A percentile compares a stretch with the other conserved stretches of the same genome.
Evolutionary conservation across 2,113 vertebrate genomes (phyloP).

Genomic region (Ptilonorhynchus violaceus): DNA sequence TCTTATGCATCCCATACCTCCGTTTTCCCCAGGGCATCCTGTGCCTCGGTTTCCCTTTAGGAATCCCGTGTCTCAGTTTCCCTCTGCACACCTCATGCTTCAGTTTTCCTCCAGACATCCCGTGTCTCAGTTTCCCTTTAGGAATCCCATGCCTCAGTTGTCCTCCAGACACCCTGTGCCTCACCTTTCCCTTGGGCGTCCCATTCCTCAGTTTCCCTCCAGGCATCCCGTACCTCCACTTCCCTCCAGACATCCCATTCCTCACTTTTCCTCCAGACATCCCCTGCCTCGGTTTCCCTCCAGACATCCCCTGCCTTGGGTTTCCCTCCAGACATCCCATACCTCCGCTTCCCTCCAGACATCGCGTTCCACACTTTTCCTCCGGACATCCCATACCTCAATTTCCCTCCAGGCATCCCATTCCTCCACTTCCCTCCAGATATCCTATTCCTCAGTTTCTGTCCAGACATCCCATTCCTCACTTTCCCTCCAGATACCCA

Average conservation of each 20-base stretch:
- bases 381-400: rapidly evolving
- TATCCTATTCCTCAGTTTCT: too few species aligned
- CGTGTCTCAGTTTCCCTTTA: rapidly evolving
- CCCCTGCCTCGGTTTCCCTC: too few species aligned
- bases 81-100: rapidly evolving
- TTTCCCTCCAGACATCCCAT: too few species aligned
- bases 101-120: rapidly evolving
- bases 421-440: neutral
- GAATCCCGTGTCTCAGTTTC: neutral
- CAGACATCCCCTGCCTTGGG: too few species aligned
- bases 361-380: too few species aligned
- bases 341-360: neutral
- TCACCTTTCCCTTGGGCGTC: rapidly evolving
- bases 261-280: neutral
- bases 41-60: neutral
- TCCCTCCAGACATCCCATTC: rapidly evolving
- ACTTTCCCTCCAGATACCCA: neutral
- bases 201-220: neutral
- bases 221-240: rapidly evolving
- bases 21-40: neutral
- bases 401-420: neutral
- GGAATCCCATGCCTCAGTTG: rapidly evolving
- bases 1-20: too few species aligned
- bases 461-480: neutral
- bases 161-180: neutral